Base-by-base conservation (phyloP, 30 jellyfish, hydroid and myxozoan species). In the Sanderia malayensis region DNA sequence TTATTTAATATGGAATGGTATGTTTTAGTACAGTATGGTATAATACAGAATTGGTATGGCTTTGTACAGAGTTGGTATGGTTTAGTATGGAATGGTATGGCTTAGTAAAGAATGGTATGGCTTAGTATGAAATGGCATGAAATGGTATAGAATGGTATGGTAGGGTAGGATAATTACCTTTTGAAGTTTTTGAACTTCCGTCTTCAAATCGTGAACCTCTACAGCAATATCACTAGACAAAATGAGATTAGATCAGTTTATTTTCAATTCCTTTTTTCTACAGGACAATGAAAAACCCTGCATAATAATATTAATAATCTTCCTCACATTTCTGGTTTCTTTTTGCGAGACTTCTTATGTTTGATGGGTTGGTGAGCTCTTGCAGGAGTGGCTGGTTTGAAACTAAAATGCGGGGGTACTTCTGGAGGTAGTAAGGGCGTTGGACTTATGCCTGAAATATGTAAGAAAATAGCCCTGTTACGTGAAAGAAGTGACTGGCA, bases 321-420 rank as follows among this genome's bases (percentile, higher is more conserved):
- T n/a, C n/a, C 95, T 53, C 46, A 88, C 97, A 57, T 74, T 20
- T 83, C 95, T 19, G 89, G 82, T 30, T 84, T 85, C 86, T 90
- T 90, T 57, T 90, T 90, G 58, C 89, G 67, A 9, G 94, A 90
- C 52, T 90, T 90, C 69, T 70, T 64, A 25, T 83, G 95, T 34
- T 90, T 90, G 9, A 58, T 86, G 23, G 92, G 86, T 41, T 76
- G 68, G 46, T 74, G 84, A 6, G 87, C 70, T 58, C 96, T 67
- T 28, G 96, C 87, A 10, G 97, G 97, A 21, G 97, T 82, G 44
- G 74, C 59, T 23, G 97, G 97, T 46, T 83, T 90, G 86, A 69
- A 90, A 79, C 95, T 90, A 46, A 90, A 90, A 58, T 90, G 97
- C 1, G 97, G 97, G 23, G 97, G 97, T 2, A 90, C 97, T 45